These are phyloP conservation scores for Azorinus chamasolen DNA, from an alignment of 2,888 invertebrate genomes.

Conservation along the genomic window DNA sequence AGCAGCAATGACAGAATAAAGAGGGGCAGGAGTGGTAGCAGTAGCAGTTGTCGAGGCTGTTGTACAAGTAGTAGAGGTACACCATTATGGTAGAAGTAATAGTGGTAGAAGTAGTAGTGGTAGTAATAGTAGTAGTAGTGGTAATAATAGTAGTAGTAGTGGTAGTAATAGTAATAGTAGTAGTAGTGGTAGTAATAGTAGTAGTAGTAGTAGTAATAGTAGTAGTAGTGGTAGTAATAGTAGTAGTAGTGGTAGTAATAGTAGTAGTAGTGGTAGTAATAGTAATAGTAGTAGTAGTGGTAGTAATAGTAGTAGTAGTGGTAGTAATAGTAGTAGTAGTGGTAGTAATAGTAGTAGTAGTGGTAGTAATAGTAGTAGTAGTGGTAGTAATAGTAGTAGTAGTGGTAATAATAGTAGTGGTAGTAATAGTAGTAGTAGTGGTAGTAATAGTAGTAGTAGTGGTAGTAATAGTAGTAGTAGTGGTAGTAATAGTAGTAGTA, in stretches of 20 bases:
- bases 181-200: constrained; percentile 2
- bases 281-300: neutral
- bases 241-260: constrained; percentile 6
- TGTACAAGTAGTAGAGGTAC: too few species aligned
- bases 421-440: too few species aligned
- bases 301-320: neutral
- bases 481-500: too few species aligned
- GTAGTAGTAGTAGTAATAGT: constrained; percentile 15
- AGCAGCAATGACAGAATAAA: too few species aligned
- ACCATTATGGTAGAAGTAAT: too few species aligned
- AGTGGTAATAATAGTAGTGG: too few species aligned
- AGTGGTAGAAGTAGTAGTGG: neutral
- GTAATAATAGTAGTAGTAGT: constrained; percentile 9
- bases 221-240: constrained; percentile 23
- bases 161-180: constrained; percentile 6
- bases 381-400: too few species aligned
- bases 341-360: neutral
- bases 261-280: neutral
- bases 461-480: too few species aligned
- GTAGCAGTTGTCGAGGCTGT: too few species aligned
- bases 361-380: too few species aligned
- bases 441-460: too few species aligned
- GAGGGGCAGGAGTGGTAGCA: too few species aligned
- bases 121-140: neutral
- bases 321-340: constrained; percentile 4